Base-by-base conservation (phyloP, 2,888 invertebrate species). In the Dasysyrphus tricinctus region DNA sequence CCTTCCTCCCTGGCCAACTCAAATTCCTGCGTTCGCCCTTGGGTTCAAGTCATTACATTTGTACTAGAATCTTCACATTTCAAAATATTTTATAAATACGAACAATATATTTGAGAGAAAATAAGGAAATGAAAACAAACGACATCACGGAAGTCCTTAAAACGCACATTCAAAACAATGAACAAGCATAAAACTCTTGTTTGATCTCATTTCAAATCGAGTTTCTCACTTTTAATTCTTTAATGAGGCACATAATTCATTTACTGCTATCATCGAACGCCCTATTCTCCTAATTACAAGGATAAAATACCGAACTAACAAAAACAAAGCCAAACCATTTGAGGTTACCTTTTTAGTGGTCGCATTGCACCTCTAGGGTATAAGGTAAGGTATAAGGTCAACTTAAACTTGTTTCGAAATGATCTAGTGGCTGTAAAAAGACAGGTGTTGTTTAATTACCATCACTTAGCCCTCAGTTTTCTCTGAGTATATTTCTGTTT, bases 391-490 rank as follows among this genome's bases (percentile, higher is more conserved):
- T 44, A 37, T 51, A 24, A 49, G 47, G 14, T 47, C 77, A 81
- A 73, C 84, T 80, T 32, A 1, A 32, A 32, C 32, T 32, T 69
- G 67, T 80, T 85, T 69, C 24, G 57, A 81, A 74, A 85, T 80
- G 80, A 80, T 85, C 77, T 77, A 81, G 51, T 79, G 75, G 72
- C 82, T 74, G 70, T 70, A 79, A 72, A 24, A 61, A 47, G 82
- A 82, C 86, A 86, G 86, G 86, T 86, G 86, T 81, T 82, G 75
- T 67, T 86, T 86, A 86, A 86, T 86, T 82, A 78, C 82, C 79
- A 79, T 78, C 75, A 82, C 75, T 75, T 74, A 37, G 42, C 12
- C 42, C 24, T 42, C 5, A 49, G 16, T 11, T 56, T 63, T 73
- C 51, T 59, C n/a, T 37, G 11, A 65, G 49, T 44, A 14, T 32